phyloP scores from a whole-genome alignment of 2,797 vertebrate genomes.

The Bovichtus variegatus region DNA sequence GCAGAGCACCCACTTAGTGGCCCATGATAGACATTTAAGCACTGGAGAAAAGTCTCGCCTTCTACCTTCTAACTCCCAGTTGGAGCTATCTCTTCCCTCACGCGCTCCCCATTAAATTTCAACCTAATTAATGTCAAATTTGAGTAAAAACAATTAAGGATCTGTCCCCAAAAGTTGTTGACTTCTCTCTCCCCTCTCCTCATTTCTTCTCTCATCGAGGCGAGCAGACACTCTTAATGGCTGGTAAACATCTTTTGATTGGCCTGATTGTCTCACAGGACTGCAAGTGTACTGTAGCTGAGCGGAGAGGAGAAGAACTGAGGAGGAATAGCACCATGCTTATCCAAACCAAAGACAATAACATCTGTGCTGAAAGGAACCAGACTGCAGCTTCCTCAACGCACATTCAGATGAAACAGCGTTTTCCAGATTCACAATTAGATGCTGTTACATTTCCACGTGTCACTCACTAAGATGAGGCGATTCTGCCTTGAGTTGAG shows the following conservation, averaged over 20 bases:
- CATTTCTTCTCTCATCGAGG: constrained; percentile 31
- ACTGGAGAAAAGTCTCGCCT: constrained; percentile 40
- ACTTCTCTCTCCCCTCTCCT: constrained; percentile 39
- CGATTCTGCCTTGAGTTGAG: background rate
- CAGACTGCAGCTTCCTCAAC: constrained; percentile 35
- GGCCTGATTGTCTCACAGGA: constrained; percentile 64
- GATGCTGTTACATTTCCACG: constrained; percentile 18
- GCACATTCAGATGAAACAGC: constrained; percentile 51
- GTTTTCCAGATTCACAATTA: constrained; percentile 51
- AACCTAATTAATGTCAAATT: constrained; percentile 73
- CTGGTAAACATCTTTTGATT: constrained; percentile 73
- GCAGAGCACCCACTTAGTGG: constrained; percentile 42
- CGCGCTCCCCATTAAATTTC: constrained; percentile 33
- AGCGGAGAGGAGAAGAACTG: constrained; percentile 45
- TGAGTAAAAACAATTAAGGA: constrained; percentile 60
- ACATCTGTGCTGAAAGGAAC: constrained; percentile 64
- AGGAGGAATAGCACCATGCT: constrained; percentile 31
- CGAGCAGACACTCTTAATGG: constrained; percentile 40
- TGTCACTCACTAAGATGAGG: constrained; percentile 9
- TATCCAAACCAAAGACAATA: constrained; percentile 61
- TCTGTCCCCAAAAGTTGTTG: constrained; percentile 43
- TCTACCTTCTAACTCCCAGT: constrained; percentile 53
- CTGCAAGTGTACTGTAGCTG: constrained; percentile 13
- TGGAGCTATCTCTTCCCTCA: constrained; percentile 27
- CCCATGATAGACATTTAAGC: constrained; percentile 56